These are phyloP conservation scores for Typhlichthys subterraneus DNA, from an alignment of 2,797 vertebrate species.

Conservation along the genomic window DNA sequence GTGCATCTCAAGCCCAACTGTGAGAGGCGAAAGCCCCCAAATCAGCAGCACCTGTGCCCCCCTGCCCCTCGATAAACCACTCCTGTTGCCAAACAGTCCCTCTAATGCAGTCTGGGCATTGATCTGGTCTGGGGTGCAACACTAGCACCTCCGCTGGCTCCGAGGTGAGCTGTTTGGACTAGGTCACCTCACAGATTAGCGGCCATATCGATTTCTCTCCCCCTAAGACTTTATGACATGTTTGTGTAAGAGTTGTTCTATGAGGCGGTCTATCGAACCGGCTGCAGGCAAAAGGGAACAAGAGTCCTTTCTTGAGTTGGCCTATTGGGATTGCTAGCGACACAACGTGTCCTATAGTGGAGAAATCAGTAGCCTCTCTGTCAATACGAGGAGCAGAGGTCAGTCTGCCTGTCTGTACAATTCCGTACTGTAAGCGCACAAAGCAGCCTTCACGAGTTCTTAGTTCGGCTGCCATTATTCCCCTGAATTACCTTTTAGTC, in stretches of 20 bases:
- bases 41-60: constrained; percentile 17
- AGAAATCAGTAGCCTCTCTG: constrained; percentile 55
- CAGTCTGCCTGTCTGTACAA: constrained; percentile 50
- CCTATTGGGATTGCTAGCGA: constrained; percentile 34
- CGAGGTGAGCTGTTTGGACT: constrained; percentile 48
- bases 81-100: constrained; percentile 45
- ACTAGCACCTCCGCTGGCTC: constrained; percentile 36
- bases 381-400: constrained; percentile 56
- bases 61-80: constrained; percentile 33
- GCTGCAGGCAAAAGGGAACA: constrained; percentile 46
- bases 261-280: constrained; percentile 38
- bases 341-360: constrained; percentile 20
- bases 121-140: constrained; percentile 44
- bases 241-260: constrained; percentile 36
- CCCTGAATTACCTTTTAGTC: constrained; percentile 24
- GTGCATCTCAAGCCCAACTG: constrained; percentile 15
- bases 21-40: constrained; percentile 22
- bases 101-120: constrained; percentile 60
- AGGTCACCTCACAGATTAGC: constrained; percentile 22
- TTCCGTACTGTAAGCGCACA: constrained; percentile 41
- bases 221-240: constrained; percentile 27
- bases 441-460: constrained; percentile 30
- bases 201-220: constrained; percentile 42
- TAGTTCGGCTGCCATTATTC: constrained; percentile 34
- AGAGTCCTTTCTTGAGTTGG: constrained; percentile 29